A percentile compares a stretch with the other conserved stretches of the same genome.
Conservation (phyloP, 92 coral and sea anemone genomes). For the Blastomussa wellsi region DNA sequence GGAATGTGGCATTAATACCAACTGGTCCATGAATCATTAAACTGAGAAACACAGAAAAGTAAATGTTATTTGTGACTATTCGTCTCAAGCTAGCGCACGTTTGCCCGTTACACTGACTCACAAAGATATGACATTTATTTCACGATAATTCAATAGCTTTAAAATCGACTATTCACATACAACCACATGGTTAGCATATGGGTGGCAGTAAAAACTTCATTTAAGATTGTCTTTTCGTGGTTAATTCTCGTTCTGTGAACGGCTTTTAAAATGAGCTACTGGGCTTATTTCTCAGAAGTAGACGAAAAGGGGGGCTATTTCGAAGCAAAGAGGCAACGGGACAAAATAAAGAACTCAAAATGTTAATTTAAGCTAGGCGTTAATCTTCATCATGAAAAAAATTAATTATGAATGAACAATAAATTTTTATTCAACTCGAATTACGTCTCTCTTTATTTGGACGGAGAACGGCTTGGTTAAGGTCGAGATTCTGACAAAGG, state of each 20-base stretch:
- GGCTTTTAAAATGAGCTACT: not conserved
- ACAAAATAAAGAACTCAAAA: not conserved
- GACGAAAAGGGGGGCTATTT: not conserved
- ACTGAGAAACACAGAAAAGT: not conserved
- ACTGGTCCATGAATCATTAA: not conserved
- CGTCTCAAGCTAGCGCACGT: not conserved
- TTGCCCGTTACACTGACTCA: not conserved
- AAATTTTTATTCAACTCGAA: not conserved
- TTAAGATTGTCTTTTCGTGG: not conserved
- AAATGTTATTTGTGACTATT: not conserved
- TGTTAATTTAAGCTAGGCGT: not conserved
- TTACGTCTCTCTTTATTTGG: not conserved
- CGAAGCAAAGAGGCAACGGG: not conserved
- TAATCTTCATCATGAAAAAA: not conserved
- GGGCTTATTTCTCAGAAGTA: not conserved
- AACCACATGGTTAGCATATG: slow-evolving; percentile 8
- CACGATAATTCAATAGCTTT: not conserved
- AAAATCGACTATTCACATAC: not conserved
- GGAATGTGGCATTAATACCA: not conserved
- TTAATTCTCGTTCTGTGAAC: not conserved
- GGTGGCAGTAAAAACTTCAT: not conserved
- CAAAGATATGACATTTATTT: slow-evolving; percentile 9
- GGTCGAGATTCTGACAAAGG: not conserved
- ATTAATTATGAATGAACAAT: not conserved
- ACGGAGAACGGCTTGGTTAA: not conserved